These are phyloP conservation scores for Macropodus opercularis DNA, from an alignment of 2,797 vertebrate species.

Conservation along the genomic window DNA sequence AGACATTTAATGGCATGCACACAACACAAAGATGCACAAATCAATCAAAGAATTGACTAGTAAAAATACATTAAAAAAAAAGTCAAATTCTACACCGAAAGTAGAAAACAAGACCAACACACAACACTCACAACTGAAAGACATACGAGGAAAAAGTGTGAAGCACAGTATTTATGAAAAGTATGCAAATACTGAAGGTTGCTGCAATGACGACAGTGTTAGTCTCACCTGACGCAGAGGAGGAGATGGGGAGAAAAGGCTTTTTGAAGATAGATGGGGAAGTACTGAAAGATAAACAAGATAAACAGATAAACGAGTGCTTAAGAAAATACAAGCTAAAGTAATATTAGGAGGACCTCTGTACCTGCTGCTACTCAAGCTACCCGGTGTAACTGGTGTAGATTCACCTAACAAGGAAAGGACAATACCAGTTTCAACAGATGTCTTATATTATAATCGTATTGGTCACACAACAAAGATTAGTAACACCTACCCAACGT, in stretches of 20 bases:
- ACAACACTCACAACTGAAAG: constrained; percentile 37
- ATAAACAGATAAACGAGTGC: constrained; percentile 20
- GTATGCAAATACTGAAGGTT: constrained; percentile 11
- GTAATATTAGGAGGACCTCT: constrained; percentile 18
- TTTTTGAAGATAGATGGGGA: constrained; percentile 89
- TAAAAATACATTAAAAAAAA: constrained; percentile 13
- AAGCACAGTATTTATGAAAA: constrained; percentile 8
- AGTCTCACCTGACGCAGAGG: constrained; percentile 83
- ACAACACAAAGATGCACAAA: constrained; percentile 59
- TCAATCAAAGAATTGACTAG: constrained; percentile 36
- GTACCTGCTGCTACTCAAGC: constrained; percentile 73
- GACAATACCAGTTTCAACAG: constrained; percentile 17
- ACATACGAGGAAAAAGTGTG: constrained; percentile 13
- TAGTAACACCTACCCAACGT: constrained; percentile 65
- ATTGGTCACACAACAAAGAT: not conserved
- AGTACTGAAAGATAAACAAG: constrained; percentile 67
- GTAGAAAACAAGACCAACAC: constrained; percentile 3
- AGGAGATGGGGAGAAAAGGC: constrained; percentile 88
- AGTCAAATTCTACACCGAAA: constrained; percentile 11
- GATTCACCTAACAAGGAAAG: constrained; percentile 65
- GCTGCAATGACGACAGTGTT: constrained; percentile 5
- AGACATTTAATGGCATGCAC: constrained; percentile 74
- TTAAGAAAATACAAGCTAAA: constrained; percentile 3
- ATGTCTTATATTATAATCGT: not conserved
- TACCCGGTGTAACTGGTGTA: constrained; percentile 53